Conservation (phyloP, 2,797 vertebrate genomes). For the Sebastes melanostomus region DNA sequence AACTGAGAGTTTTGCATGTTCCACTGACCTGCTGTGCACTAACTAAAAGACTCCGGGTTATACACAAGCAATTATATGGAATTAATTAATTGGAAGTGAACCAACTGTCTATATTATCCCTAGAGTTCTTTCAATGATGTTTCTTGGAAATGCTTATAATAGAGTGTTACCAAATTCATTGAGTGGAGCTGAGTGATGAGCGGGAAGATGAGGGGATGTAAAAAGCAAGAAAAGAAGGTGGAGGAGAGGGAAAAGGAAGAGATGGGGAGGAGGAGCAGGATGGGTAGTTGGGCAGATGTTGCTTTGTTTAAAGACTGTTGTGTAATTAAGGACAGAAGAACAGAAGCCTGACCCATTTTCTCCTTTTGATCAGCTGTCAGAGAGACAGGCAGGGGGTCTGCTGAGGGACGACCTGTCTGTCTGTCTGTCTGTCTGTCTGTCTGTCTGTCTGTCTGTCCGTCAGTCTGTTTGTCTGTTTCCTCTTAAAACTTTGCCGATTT, state of each 20-base stretch:
- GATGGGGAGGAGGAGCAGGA: slow-evolving; percentile 39
- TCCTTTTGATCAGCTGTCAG: slow-evolving; percentile 92
- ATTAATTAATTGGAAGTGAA: not conserved
- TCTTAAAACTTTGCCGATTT: slow-evolving; percentile 26
- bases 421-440: slow-evolving; percentile 53
- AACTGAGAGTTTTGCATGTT: not conserved
- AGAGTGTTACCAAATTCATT: not conserved
- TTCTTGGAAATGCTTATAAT: not conserved
- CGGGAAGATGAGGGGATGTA: not conserved
- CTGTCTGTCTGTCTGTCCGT: slow-evolving; percentile 55
- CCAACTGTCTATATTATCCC: not conserved
- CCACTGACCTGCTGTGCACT: not conserved
- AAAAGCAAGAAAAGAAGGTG: slow-evolving; percentile 12
- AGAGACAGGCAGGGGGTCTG: slow-evolving; percentile 81
- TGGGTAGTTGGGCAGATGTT: slow-evolving; percentile 88
- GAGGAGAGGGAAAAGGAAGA: not conserved
- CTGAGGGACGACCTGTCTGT: slow-evolving; percentile 31
- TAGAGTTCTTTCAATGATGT: not conserved
- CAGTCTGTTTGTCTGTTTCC: slow-evolving; percentile 29
- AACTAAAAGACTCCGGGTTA: not conserved
- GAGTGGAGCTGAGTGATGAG: not conserved
- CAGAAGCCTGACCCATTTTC: slow-evolving; percentile 90
- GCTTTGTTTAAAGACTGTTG: slow-evolving; percentile 91
- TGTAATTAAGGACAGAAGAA: slow-evolving; percentile 90
- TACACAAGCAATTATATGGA: not conserved